Conservation (phyloP, 1,140 invertebrate species). For the Brachionus koreanus region DNA sequence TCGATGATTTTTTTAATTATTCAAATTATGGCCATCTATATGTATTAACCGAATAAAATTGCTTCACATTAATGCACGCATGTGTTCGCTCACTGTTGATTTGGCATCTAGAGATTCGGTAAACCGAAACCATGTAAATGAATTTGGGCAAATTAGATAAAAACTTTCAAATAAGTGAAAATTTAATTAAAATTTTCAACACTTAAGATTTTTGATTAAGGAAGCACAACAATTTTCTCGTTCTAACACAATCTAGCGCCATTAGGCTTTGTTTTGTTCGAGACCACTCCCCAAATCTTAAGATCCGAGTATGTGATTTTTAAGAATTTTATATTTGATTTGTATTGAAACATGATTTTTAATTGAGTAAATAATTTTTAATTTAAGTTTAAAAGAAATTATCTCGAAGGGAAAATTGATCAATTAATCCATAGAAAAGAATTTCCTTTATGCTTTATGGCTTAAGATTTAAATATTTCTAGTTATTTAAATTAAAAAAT, state of each 20-base stretch:
- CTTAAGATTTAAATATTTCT: constrained; percentile 19
- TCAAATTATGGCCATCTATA: neutral
- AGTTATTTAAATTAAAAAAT: constrained; percentile 21
- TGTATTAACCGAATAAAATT: neutral
- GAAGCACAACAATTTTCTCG: neutral
- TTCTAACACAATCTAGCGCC: neutral
- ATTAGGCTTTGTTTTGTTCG: neutral
- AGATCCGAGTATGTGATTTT: neutral
- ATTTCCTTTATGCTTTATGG: neutral
- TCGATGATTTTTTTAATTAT: constrained; percentile 1
- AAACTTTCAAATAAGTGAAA: neutral
- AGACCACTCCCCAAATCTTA: neutral
- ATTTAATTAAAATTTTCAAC: neutral
- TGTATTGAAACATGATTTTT: neutral
- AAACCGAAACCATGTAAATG: neutral
- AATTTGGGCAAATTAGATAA: neutral
- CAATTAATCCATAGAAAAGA: constrained; percentile 20
- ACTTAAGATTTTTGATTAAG: neutral
- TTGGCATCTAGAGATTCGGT: neutral
- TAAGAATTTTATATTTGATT: neutral
- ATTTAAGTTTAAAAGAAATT: constrained; percentile 11
- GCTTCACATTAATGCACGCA: neutral
- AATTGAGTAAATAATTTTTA: constrained; percentile 6
- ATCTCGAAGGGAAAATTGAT: neutral
- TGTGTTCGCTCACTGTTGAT: neutral